phyloP scores from a whole-genome alignment of 2,797 vertebrate genomes.

The Liparis tanakae region DNA sequence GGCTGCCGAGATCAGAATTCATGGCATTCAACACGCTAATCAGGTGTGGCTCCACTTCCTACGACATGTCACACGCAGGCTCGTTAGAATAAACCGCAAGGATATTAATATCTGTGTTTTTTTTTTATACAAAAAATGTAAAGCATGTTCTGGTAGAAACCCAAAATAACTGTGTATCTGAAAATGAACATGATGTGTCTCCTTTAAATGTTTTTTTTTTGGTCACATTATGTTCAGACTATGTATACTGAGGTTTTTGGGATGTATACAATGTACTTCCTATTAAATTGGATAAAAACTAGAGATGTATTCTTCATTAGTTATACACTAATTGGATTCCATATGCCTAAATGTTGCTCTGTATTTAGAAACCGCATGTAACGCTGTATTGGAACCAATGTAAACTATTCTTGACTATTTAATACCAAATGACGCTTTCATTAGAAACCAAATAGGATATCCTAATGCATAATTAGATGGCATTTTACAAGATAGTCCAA shows the following conservation, averaged over 20 bases:
- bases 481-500: neutral
- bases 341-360: neutral
- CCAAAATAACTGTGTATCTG: no score
- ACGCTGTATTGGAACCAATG: neutral
- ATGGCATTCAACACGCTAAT: neutral
- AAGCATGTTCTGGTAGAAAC: no score
- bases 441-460: constrained; percentile 1
- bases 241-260: neutral
- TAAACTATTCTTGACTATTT: neutral
- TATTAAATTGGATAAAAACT: neutral
- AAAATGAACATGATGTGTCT: no score
- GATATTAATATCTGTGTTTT: no score
- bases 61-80: no score
- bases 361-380: neutral
- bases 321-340: constrained; percentile 1
- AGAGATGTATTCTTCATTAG: neutral
- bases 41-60: neutral
- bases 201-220: no score
- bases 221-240: neutral
- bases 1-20: neutral
- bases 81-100: no score
- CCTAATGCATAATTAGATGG: neutral
- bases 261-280: neutral
- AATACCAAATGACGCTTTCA: neutral
- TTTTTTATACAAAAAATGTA: no score